Evolutionary conservation across 1,140 invertebrate genomes (phyloP), one percentile per base, ranked within the genome.

Genomic region (Caenorhabditis latens): DNA sequence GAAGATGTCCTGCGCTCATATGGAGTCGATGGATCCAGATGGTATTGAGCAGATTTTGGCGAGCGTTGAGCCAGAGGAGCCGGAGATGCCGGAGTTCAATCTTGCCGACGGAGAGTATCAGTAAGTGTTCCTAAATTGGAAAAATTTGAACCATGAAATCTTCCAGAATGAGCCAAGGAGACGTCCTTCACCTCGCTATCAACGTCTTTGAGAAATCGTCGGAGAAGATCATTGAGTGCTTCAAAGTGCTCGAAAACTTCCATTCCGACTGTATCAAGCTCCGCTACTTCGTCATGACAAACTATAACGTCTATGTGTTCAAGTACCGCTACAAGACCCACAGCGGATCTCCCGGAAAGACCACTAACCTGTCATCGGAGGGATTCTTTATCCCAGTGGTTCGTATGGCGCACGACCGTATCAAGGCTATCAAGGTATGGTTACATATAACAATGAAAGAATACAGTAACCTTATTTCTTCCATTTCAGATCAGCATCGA

Each of bases 111-210:
- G 71, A 21, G 71, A 79, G 24, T 79, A 79, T 14, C 46, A 79
- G 71, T 79, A 4, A 79, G 71, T 79, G 21, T 9, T 11, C 0
- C 8, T 32, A 32, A 21, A 40, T 6, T n/a, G 32, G 32, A 6
- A 8, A 5, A 63, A 63, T 63, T 0, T 50, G 1, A 24, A 11
- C 32, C 32, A 1, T 32, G 32, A 32, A 32, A 32, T 32, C 32
- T 50, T 79, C 21, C 46, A 79, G 71, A 50, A 79, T 79, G 71
- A 79, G 71, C 71, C 71, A 79, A 79, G 71, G 71, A 24, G 46
- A 79, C 46, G 46, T 79, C 11, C 46, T 79, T 2, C n/a, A 79
- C 11, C 71, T 79, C 8, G 71, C 71, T 11, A 79, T 79, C 43
- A 50, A 79, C 71, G n/a, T 79, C 6, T 79, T 79, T 21, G 71